Evolutionary conservation across 2,888 invertebrate species (phyloP), one percentile per base, ranked within the genome.

Genomic region (Synanthedon myopaeformis): DNA sequence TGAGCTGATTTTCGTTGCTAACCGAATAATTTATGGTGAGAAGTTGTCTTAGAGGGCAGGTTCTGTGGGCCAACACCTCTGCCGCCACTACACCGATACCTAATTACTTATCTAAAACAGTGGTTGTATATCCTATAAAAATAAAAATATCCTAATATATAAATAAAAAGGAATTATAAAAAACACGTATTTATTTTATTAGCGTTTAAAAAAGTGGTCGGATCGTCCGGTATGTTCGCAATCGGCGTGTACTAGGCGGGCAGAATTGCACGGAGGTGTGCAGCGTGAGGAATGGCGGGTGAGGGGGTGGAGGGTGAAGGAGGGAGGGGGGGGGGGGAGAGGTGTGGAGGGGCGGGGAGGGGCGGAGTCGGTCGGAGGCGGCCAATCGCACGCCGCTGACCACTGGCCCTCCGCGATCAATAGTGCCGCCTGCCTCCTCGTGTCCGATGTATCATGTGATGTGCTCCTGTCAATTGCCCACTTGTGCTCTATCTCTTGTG

Each of bases 381-480:
- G 54, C 74, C 76, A 76, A 73, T 72, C 52, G 58, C 65, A 55
- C 53, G 61, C 66, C 67, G 59, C 65, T 64, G 67, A 60, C 72
- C 71, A 62, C 60, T 59, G 64, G 55, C 63, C 53, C 52, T 57
- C 56, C 55, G 56, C 53, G 51, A 52, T 53, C 51, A 52, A 54
- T 55, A 12, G 57, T 52, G 23, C 58, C 57, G 54, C 58, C 57
- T 52, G 23, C 58, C 57, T 54, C 58, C 59, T 56, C 57, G 56
- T 35, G 35, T 41, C 57, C 58, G 61, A 64, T 68, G 62, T 64
- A 67, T 66, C 67, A 65, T 63, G 56, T 54, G 58, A 65, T 63
- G 56, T 54, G 58, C 58, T 52, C 57, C 60, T 68, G 68, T 72
- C 68, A 56, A 56, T 53, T 53, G 52, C 51, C 42, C 42, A 13